phyloP scores from a whole-genome alignment of 2,113 vertebrate species.

The Tautogolabrus adspersus region DNA sequence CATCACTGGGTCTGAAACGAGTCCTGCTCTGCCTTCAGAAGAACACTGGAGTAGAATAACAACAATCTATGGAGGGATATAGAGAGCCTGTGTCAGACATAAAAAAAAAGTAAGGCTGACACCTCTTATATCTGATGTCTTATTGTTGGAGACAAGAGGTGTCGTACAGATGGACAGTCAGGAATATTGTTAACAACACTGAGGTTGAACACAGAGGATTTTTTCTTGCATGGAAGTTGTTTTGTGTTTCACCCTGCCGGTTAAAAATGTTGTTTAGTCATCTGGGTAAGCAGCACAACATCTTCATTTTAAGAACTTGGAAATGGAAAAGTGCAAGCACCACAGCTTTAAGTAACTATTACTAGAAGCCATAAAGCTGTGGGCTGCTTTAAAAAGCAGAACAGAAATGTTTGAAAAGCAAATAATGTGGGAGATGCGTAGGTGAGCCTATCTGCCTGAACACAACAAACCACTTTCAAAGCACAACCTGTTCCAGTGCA shows the following conservation, averaged over 20 bases:
- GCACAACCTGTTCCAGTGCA: background rate
- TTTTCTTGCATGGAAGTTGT: no score
- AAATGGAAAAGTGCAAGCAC: background rate
- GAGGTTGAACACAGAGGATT: no score
- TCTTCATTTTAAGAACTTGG: background rate
- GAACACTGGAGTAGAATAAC: conserved; percentile 1
- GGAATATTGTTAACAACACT: background rate
- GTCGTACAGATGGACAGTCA: background rate
- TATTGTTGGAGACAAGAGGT: conserved; percentile 8
- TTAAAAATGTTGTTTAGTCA: background rate
- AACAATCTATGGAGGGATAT: conserved; percentile 9
- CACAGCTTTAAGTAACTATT: background rate
- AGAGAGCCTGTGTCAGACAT: conserved; percentile 12
- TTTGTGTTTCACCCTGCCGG: background rate
- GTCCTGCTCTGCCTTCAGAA: conserved; percentile 6
- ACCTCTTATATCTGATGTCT: background rate
- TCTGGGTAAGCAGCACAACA: background rate
- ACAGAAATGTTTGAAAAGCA: background rate
- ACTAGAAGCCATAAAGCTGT: background rate
- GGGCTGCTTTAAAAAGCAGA: conserved; percentile 17
- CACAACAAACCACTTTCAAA: background rate
- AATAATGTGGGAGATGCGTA: conserved; percentile 30
- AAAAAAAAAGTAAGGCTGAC: background rate
- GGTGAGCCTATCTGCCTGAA: conserved; percentile 21
- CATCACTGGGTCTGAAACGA: conserved; percentile 2